phyloP scores from a whole-genome alignment of 2,797 vertebrate species.

The Sebastes glaucus region DNA sequence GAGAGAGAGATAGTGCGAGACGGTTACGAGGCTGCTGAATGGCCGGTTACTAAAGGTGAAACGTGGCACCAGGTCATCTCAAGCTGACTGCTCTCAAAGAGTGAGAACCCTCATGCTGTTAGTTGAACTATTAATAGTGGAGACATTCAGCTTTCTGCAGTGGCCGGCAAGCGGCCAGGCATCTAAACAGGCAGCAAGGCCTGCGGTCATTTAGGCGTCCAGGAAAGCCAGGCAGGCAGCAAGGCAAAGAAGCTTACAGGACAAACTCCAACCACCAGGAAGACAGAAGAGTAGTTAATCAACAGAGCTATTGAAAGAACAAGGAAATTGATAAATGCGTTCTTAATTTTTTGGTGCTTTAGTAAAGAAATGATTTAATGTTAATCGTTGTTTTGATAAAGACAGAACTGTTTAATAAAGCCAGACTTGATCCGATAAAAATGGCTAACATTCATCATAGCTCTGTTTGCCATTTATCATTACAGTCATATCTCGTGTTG shows the following conservation, averaged over 20 bases:
- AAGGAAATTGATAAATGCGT: background rate
- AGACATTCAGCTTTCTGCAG: slow-evolving; percentile 52
- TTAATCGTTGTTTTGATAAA: background rate
- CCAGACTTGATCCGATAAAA: background rate
- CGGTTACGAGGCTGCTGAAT: background rate
- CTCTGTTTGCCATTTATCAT: background rate
- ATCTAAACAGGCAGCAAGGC: slow-evolving; percentile 47
- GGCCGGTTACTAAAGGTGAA: slow-evolving; percentile 34
- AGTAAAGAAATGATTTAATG: background rate
- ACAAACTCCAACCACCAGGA: background rate
- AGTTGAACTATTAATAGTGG: slow-evolving; percentile 69
- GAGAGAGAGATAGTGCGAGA: background rate
- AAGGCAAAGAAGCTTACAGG: slow-evolving; percentile 11
- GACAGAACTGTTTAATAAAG: background rate
- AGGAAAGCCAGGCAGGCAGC: slow-evolving; percentile 32
- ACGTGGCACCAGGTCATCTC: slow-evolving; percentile 48
- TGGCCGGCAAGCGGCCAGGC: slow-evolving; percentile 36
- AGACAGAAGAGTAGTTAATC: background rate
- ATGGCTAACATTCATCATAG: background rate
- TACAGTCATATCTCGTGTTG: background rate
- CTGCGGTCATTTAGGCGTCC: slow-evolving; percentile 12
- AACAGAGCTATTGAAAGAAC: background rate
- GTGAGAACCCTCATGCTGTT: slow-evolving; percentile 59
- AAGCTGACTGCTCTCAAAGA: slow-evolving; percentile 59
- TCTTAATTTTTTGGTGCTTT: background rate